These are phyloP conservation scores for Pseudopleuronectes americanus DNA, from an alignment of 2,797 vertebrate species.

Conservation along the genomic window DNA sequence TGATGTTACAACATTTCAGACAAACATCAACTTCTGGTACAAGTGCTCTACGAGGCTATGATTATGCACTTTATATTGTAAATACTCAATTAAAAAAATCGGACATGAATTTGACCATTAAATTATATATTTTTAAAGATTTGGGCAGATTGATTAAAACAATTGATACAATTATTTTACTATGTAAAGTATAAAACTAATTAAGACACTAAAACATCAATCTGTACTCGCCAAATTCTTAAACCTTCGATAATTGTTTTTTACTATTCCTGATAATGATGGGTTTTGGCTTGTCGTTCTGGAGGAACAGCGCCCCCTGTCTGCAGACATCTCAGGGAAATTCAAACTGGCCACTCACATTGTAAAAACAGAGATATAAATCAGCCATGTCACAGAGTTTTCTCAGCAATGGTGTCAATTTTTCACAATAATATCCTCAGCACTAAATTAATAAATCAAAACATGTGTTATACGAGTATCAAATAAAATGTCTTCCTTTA, in stretches of 20 bases:
- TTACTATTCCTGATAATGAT: too few relatives aligned
- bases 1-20: conserved; percentile 12
- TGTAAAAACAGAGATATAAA: not conserved
- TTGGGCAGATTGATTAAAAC: not conserved
- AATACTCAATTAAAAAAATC: not conserved
- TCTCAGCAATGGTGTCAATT: too few relatives aligned
- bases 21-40: conserved; percentile 10
- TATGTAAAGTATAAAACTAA: not conserved
- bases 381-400: too few relatives aligned
- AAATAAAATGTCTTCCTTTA: too few relatives aligned
- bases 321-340: conserved; percentile 6
- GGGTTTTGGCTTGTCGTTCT: not conserved
- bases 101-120: too few relatives aligned
- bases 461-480: too few relatives aligned
- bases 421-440: too few relatives aligned
- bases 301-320: conserved; percentile 31
- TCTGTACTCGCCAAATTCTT: not conserved
- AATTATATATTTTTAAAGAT: too few relatives aligned
- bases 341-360: not conserved
- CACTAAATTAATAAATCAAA: too few relatives aligned
- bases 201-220: not conserved
- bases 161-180: not conserved
- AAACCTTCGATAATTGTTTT: too few relatives aligned
- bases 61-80: conserved; percentile 6
- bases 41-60: conserved; percentile 4